Evolutionary conservation across 2,888 invertebrate genomes (phyloP), one percentile per base, ranked within the genome.

Genomic region (Heliconius erato): DNA sequence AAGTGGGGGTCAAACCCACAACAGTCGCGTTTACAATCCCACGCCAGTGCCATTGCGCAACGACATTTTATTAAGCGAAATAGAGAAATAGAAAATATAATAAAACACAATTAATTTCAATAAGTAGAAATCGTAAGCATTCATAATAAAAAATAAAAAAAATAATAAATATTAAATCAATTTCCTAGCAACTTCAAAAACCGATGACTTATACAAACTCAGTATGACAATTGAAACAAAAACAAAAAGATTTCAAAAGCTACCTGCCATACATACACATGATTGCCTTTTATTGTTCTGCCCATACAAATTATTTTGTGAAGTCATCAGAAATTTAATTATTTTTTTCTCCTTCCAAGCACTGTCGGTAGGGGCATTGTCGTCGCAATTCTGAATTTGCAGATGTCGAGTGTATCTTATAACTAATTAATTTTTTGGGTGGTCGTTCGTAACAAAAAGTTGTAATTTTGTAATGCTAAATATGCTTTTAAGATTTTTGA

Each of bases 261-360:
- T 35, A 49, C 35, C 28, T 35, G 11, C 40, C 7, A 11, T 54
- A 54, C 19, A 76, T 40, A 63, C 19, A 19, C 16, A 26, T 26
- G 44, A 72, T 49, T 72, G 72, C 44, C 72, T 49, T 72, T 44
- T 49, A 72, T 72, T 72, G 72, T 49, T 72, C n/a, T 44, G 26
- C 16, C 26, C 16, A 44, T n/a, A 28, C 16, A 44, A 72, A 44
- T 26, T 26, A 72, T 72, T 71, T 44, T 72, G 72, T 49, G 26
- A 16, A 71, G 44, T 72, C 72, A 72, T 72, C 72, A 72, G 16
- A 49, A 72, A 72, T 49, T 44, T 72, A 72, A 72, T 72, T 49
- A 72, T 72, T 71, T 7, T 40, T 72, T 69, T 68, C 49, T 72
- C 44, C 28, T 72, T 49, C 1, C 44, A 26, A 44, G 72, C 16